Conservation (phyloP, 2,888 invertebrate genomes). For the Orthosia cruda region DNA sequence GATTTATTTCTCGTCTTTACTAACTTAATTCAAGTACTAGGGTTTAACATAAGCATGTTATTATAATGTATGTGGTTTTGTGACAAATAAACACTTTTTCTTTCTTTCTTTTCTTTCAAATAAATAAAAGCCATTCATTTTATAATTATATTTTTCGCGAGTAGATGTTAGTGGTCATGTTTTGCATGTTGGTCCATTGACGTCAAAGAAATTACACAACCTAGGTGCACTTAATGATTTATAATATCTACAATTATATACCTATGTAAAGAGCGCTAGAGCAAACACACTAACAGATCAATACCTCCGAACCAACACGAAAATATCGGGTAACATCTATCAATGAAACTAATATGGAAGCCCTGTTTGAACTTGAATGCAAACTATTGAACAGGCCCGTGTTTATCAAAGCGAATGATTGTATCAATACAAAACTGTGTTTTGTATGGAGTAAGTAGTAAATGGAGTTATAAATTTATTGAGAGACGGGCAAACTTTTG, state of each 20-base stretch:
- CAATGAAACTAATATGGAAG: conserved; percentile 56
- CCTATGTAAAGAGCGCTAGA: too few relatives aligned
- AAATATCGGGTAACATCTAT: conserved; percentile 46
- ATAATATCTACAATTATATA: background rate
- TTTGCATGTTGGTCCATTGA: too few relatives aligned
- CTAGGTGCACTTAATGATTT: background rate
- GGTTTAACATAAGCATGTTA: too few relatives aligned
- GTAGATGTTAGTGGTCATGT: too few relatives aligned
- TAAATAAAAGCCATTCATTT: too few relatives aligned
- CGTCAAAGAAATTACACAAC: background rate
- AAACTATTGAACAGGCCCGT: conserved; percentile 38
- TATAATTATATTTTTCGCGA: too few relatives aligned
- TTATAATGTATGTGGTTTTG: too few relatives aligned
- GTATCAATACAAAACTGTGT: conserved; percentile 50
- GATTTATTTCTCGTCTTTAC: too few relatives aligned
- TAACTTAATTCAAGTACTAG: too few relatives aligned
- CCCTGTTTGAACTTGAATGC: conserved; percentile 53
- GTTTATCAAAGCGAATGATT: conserved; percentile 56
- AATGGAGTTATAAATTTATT: conserved; percentile 30
- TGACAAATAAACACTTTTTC: too few relatives aligned
- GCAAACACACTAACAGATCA: conserved; percentile 26
- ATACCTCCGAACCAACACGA: conserved; percentile 56
- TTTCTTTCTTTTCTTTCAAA: too few relatives aligned
- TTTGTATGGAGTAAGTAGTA: conserved; percentile 15
- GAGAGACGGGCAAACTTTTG: background rate